A percentile compares a stretch with the other conserved stretches of the same genome.
These are phyloP conservation scores for Orchesella cincta DNA, from an alignment of 1,140 invertebrate species.

Conservation along the genomic window DNA sequence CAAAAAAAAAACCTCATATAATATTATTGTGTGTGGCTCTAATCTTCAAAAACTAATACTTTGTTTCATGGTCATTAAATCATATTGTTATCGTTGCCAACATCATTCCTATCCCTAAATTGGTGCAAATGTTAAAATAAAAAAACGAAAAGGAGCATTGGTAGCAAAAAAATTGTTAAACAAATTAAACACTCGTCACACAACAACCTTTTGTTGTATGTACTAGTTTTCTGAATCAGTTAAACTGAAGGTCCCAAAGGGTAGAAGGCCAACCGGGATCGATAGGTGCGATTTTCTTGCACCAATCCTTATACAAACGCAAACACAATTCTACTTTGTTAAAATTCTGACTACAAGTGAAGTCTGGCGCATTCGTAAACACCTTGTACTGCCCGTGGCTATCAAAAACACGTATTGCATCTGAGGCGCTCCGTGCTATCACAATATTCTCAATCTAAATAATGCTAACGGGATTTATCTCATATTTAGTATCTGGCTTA, in stretches of 20 bases:
- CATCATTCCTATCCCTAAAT: no score
- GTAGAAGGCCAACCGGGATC: constrained; percentile 48
- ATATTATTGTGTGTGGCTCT: no score
- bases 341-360: no score
- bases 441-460: not conserved
- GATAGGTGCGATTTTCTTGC: not conserved
- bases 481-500: constrained; percentile 1
- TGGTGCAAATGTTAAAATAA: no score
- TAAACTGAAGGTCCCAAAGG: constrained; percentile 31
- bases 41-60: no score
- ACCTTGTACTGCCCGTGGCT: not conserved
- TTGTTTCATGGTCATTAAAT: no score
- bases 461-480: not conserved
- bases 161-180: not conserved
- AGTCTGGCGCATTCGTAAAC: not conserved
- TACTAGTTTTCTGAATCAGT: not conserved
- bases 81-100: no score
- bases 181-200: not conserved
- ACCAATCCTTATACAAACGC: no score
- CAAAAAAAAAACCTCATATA: no score
- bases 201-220: not conserved
- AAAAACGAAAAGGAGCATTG: no score
- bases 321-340: not conserved
- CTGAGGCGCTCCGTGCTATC: not conserved
- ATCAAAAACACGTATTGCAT: not conserved